Conservation (phyloP, 2,888 invertebrate genomes). For the Oxyteleia sp. region DNA sequence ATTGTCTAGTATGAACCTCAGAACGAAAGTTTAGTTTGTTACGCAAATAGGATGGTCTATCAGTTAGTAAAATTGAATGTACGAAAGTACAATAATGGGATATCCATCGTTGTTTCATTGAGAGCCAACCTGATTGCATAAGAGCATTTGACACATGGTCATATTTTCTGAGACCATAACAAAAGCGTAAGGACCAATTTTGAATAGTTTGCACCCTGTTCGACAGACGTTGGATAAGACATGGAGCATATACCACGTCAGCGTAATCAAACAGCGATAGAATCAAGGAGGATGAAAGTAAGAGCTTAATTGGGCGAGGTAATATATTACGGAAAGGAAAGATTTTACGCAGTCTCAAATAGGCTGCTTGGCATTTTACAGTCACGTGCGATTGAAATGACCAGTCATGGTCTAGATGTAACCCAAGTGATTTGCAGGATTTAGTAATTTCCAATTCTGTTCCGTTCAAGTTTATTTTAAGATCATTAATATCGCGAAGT, state of each 20-base stretch:
- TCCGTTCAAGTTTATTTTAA: too few relatives aligned
- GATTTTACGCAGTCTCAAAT: background rate
- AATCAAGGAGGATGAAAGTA: background rate
- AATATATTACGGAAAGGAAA: conserved; percentile 2
- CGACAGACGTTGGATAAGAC: background rate
- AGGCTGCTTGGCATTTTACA: background rate
- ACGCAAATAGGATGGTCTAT: background rate
- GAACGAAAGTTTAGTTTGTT: background rate
- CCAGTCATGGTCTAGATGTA: too few relatives aligned
- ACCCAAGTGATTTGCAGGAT: conserved; percentile 1
- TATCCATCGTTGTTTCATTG: background rate
- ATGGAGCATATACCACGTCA: conserved; percentile 9
- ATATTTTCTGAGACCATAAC: conserved; percentile 10
- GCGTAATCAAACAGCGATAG: conserved; percentile 8
- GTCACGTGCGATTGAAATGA: conserved; percentile 1
- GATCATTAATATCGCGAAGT: too few relatives aligned
- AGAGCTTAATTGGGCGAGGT: too few relatives aligned
- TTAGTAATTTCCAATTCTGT: background rate
- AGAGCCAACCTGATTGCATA: background rate
- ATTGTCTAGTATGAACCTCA: background rate
- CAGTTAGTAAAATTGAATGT: background rate
- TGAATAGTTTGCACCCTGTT: background rate
- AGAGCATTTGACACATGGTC: too few relatives aligned
- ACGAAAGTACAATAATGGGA: background rate
- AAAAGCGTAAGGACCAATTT: conserved; percentile 1